Evolutionary conservation across 2,113 vertebrate genomes (phyloP).

Genomic region (Festucalex cinctus): DNA sequence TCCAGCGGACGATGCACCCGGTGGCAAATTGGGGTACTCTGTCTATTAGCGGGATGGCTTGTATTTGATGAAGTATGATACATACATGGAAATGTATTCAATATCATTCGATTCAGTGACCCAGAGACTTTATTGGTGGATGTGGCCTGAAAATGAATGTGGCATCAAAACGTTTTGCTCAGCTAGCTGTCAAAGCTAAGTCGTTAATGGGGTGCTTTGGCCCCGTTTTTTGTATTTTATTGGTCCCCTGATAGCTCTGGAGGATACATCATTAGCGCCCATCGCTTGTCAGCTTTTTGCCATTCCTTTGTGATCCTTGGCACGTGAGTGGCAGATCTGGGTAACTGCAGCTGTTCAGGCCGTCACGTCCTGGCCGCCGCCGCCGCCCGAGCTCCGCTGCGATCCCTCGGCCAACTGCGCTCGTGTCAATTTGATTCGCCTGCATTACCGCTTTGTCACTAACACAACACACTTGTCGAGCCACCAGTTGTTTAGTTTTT

Average conservation of each 20-base stretch:
- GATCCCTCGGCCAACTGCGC: constrained; percentile 10
- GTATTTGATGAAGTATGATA: not conserved
- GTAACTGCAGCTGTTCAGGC: constrained; percentile 43
- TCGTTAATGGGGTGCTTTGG: constrained; percentile 1
- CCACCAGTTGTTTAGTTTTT: not conserved
- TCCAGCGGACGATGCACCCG: too few species aligned
- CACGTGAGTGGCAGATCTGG: constrained; percentile 39
- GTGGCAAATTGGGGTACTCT: too few species aligned
- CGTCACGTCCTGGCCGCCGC: constrained; percentile 20
- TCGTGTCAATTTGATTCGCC: constrained; percentile 27
- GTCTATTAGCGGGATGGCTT: not conserved
- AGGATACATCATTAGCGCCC: constrained; percentile 61
- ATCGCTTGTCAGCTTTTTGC: constrained; percentile 63
- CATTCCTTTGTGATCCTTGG: constrained; percentile 57
- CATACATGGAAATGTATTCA: not conserved
- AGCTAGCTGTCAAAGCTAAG: not conserved
- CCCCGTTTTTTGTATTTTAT: constrained; percentile 21
- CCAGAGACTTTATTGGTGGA: too few species aligned
- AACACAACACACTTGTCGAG: constrained; percentile 16
- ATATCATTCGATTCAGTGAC: not conserved
- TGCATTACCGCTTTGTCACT: constrained; percentile 37
- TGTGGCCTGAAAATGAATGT: not conserved
- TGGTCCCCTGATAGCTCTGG: constrained; percentile 35
- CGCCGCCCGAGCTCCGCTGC: constrained; percentile 24
- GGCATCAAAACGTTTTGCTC: not conserved